Evolutionary conservation across 2,113 vertebrate genomes (phyloP), one percentile per base, ranked within the genome.

Genomic region (Centrocercus urophasianus): DNA sequence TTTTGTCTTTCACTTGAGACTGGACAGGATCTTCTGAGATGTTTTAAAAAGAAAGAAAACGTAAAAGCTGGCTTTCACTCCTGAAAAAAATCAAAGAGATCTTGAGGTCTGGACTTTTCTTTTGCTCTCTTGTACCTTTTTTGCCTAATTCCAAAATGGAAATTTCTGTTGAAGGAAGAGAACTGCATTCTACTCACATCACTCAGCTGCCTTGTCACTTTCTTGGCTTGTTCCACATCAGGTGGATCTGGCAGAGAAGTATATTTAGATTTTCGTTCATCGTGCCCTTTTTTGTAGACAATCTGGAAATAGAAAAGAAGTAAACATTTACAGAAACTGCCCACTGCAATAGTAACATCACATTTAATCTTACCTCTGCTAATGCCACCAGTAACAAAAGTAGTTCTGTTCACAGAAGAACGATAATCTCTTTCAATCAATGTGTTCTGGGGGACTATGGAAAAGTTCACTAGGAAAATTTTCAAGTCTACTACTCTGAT

Each of bases 201-300:
- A 86, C 99, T 99, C 90, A 97, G 98, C 97, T 99, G 99, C 57
- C 96, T 79, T 13, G 97, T 97, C 93, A 98, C 98, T 97, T 97
- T 99, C 98, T 95, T 99, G 94, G 99, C 99, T 91, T 98, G 98
- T 79, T 98, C 98, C 96, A 99, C 83, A 1, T 99, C 99, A 52
- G 99, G 99, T 78, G 99, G 98, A 86, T 99, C 98, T 27, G 99
- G 91, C 96, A 99, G 94, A 36, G 98, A 86, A n/a, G 99, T 99
- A 95, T 98, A 99, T 88, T 99, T 98, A 45, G 98, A 93, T 89
- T 98, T 98, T 76, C 97, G 98, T 65, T 99, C 95, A 92, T 97
- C 71, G 0, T 98, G 98, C 54, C 99, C 99, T 96, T 99, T 99
- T 97, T 99, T 99, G 97, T 99, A 99, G 85, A 98, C 95, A 93